Evolutionary conservation across 30 jellyfish, hydroid and myxozoan species (phyloP).

Genomic region (Calvadosia cruxmelitensis): DNA sequence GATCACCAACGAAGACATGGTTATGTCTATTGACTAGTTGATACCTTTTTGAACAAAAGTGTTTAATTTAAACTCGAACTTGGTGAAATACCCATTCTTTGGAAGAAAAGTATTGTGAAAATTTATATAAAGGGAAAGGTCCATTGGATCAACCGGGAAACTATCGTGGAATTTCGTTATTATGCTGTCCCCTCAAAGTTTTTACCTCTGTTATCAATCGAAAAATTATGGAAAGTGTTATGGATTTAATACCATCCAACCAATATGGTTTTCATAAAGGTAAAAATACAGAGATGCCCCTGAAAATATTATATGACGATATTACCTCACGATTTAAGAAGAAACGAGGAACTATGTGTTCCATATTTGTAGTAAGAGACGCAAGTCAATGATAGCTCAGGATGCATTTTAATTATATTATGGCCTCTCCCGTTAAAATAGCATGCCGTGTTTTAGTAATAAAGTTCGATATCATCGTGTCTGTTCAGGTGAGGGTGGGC

Average conservation of each 20-base stretch:
- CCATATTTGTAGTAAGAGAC: too few species aligned
- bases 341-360: too few species aligned
- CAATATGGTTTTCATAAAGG: neutral
- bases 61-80: neutral
- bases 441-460: too few species aligned
- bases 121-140: neutral
- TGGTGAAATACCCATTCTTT: neutral
- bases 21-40: neutral
- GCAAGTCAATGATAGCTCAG: too few species aligned
- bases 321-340: neutral
- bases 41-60: neutral
- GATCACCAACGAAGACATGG: neutral
- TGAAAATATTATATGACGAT: neutral
- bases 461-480: too few species aligned
- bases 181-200: neutral
- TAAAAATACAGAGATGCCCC: neutral
- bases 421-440: too few species aligned
- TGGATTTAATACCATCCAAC: neutral
- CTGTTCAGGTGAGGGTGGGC: too few species aligned
- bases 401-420: too few species aligned
- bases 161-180: neutral
- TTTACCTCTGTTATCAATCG: neutral
- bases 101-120: neutral
- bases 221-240: neutral
- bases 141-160: neutral